These are phyloP conservation scores for Cabera pusaria DNA, from an alignment of 2,888 invertebrate species.

Conservation along the genomic window DNA sequence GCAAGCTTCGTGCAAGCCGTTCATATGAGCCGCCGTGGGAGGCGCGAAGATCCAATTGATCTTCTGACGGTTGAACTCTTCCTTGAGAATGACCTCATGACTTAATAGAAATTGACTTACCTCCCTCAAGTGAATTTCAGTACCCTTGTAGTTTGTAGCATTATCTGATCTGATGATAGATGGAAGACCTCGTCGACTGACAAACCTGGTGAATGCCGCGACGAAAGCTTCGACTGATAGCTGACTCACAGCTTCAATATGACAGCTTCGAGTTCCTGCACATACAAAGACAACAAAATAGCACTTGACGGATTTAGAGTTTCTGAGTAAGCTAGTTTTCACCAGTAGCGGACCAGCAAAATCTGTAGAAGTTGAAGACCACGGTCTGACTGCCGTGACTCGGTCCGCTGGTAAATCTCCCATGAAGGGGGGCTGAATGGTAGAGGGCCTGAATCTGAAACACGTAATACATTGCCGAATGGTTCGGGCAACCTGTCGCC, in stretches of 20 bases:
- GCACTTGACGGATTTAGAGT: slow-evolving; percentile 5
- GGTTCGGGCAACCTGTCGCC: neutral
- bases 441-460: slow-evolving; percentile 2
- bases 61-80: slow-evolving; percentile 1
- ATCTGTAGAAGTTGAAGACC: slow-evolving; percentile 2
- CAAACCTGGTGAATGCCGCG: slow-evolving; percentile 5
- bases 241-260: slow-evolving; percentile 1
- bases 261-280: slow-evolving; percentile 4
- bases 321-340: slow-evolving; percentile 3
- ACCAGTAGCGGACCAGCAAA: slow-evolving; percentile 7
- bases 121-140: slow-evolving; percentile 4
- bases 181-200: slow-evolving; percentile 1
- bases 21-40: too few relatives aligned
- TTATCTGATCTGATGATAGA: slow-evolving; percentile 7
- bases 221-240: slow-evolving; percentile 3
- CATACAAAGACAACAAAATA: slow-evolving; percentile 1
- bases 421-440: slow-evolving; percentile 9
- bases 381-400: slow-evolving; percentile 1
- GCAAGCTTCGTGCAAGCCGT: too few relatives aligned
- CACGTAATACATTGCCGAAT: neutral
- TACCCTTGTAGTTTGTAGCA: slow-evolving; percentile 2
- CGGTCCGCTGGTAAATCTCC: slow-evolving; percentile 10
- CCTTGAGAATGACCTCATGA: slow-evolving; percentile 3
- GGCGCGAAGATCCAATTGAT: too few relatives aligned
- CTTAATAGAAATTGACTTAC: neutral